Conservation (phyloP, 2,888 invertebrate genomes). For the Gandaritis pyraliata region DNA sequence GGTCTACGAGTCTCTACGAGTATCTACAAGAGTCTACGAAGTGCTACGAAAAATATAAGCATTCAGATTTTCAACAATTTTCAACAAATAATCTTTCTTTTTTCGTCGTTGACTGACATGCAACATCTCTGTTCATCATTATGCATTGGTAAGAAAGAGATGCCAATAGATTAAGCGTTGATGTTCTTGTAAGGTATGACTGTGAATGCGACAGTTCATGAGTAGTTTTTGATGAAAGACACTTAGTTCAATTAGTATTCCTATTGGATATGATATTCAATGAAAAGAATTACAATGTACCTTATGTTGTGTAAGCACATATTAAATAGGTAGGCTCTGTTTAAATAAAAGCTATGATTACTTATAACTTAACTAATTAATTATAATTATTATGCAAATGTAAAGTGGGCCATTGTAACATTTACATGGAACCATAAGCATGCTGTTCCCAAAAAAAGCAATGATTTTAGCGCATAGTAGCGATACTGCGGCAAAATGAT, state of each 20-base stretch:
- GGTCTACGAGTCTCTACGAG: conserved; percentile 8
- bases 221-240: no score
- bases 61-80: no score
- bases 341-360: conserved; percentile 14
- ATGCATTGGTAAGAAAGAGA: no score
- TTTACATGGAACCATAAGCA: conserved; percentile 24
- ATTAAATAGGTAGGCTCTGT: not conserved
- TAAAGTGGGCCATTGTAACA: conserved; percentile 16
- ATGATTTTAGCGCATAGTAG: not conserved
- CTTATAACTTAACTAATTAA: conserved; percentile 13
- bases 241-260: no score
- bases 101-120: no score
- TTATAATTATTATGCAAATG: conserved; percentile 27
- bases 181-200: no score
- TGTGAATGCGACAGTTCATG: no score
- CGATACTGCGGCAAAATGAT: not conserved
- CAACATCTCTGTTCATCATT: no score
- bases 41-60: conserved; percentile 2
- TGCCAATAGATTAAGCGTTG: no score
- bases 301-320: not conserved
- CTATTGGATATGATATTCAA: no score
- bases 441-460: not conserved
- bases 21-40: conserved; percentile 1
- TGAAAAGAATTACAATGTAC: no score
- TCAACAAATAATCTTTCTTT: no score